Conservation (phyloP, 2,888 invertebrate genomes). For the Psylliodes chrysocephalus region DNA sequence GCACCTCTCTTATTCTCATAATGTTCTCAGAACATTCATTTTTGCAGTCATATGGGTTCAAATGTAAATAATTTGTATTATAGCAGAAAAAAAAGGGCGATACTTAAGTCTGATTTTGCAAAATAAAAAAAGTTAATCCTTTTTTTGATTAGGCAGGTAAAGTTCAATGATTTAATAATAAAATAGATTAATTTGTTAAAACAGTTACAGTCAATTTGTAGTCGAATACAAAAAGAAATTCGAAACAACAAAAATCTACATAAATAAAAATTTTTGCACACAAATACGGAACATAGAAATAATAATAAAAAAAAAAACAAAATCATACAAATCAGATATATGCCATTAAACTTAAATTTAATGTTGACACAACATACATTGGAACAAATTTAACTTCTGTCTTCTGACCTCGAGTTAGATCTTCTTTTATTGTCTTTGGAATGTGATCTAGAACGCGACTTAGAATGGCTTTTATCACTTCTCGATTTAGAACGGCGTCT, state of each 20-base stretch:
- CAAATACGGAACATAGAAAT: constrained; percentile 22
- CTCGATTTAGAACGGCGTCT: constrained; percentile 40
- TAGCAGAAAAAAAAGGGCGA: no score
- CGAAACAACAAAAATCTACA: constrained; percentile 20
- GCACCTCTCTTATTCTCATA: no score
- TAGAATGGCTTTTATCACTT: constrained; percentile 35
- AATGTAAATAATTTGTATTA: background rate
- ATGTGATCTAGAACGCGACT: constrained; percentile 46
- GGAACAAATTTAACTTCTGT: constrained; percentile 29
- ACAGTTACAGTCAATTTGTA: background rate
- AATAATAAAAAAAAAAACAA: constrained; percentile 12
- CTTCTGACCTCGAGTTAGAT: constrained; percentile 40
- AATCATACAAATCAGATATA: constrained; percentile 25
- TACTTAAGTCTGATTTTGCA: no score
- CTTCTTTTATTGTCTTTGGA: constrained; percentile 47
- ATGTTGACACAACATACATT: constrained; percentile 30
- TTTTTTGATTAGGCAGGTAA: background rate
- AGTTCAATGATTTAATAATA: background rate
- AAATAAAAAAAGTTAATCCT: no score
- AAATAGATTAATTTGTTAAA: background rate
- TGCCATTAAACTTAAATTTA: constrained; percentile 29
- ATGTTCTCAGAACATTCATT: no score
- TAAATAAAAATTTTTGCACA: constrained; percentile 27
- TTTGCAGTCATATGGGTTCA: background rate
- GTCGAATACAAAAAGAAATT: constrained; percentile 2